Base-by-base conservation (phyloP, 2,797 vertebrate genomes). In the Anguilla pacifica region DNA sequence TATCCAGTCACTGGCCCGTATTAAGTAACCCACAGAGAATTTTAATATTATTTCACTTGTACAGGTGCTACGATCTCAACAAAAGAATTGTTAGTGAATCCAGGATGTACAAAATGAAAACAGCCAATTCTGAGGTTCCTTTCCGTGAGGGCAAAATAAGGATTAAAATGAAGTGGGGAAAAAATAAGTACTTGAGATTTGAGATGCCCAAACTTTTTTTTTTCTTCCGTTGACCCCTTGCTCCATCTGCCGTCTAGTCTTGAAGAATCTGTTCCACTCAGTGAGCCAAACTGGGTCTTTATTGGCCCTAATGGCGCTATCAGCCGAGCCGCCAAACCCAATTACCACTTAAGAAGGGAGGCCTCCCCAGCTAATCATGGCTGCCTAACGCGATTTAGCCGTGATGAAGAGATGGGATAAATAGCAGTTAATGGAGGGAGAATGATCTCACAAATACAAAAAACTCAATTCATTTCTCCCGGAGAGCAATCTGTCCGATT, bases 371-470 rank as follows among this genome's bases (percentile, higher is more conserved):
- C 96, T 97, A 96, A 97, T 97, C 96, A 96, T 96, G 95, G 95
- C 96, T 91, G 95, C 94, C 96, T 97, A 96, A 97, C 96, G 92
- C 93, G 95, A 97, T 97, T 97, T 96, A 93, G 93, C 94, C 94
- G 96, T 96, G 96, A 96, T 97, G 96, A 97, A 96, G 96, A 97
- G 96, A 96, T 91, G 94, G 95, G 96, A 96, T 96, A 96, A 97
- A 97, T 96, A 96, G 95, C 96, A 97, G 96, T 96, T 97, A 97
- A 97, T 97, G 96, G 96, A 96, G 95, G 96, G 94, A 96, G 95
- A 96, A 97, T 97, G 96, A 97, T 97, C 96, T 96, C 96, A 96
- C 95, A 96, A 97, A 96, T 96, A 97, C 96, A 96, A 96, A 97
- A 97, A 97, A 97, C 96, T 96, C 96, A 97, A 97, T 97, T 97